These are phyloP conservation scores for Apamea sordens DNA, from an alignment of 2,888 invertebrate genomes.

Conservation along the genomic window DNA sequence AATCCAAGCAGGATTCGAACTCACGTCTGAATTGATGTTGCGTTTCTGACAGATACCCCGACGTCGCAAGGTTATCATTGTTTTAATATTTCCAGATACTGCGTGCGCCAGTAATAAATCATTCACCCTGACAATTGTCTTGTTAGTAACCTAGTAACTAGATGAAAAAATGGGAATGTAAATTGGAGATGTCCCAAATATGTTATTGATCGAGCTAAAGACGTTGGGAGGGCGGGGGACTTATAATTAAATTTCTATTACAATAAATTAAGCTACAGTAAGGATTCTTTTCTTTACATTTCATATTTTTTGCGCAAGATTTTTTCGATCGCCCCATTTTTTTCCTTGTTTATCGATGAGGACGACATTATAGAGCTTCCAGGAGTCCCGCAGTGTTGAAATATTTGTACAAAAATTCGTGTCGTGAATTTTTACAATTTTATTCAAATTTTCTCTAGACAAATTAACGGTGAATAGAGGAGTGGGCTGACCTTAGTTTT, in stretches of 20 bases:
- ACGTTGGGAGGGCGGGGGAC: not conserved
- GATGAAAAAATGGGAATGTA: not conserved
- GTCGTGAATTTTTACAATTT: not conserved
- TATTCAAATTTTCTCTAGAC: not conserved
- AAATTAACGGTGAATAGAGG: conserved; percentile 14
- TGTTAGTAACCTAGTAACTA: not conserved
- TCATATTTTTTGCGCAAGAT: conserved; percentile 14
- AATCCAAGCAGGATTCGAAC: too few species aligned
- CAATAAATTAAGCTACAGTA: conserved; percentile 5
- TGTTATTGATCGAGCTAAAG: conserved; percentile 32
- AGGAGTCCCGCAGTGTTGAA: not conserved
- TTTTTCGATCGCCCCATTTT: conserved; percentile 14
- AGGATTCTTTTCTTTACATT: not conserved
- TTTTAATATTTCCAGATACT: conserved; percentile 12
- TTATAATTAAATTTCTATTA: conserved; percentile 23
- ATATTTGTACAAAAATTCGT: not conserved
- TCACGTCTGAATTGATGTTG: conserved; percentile 12
- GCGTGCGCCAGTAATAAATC: conserved; percentile 16
- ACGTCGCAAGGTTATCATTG: conserved; percentile 21
- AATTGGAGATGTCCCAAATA: conserved; percentile 15
- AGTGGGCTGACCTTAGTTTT: not conserved
- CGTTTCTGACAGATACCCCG: conserved; percentile 20
- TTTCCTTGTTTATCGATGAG: not conserved
- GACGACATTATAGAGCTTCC: conserved; percentile 10
- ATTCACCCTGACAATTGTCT: conserved; percentile 13